A percentile compares a stretch with the other conserved stretches of the same genome.
These are phyloP conservation scores for Pterocles burchelli DNA, from an alignment of 2,113 vertebrate species.

Conservation along the genomic window DNA sequence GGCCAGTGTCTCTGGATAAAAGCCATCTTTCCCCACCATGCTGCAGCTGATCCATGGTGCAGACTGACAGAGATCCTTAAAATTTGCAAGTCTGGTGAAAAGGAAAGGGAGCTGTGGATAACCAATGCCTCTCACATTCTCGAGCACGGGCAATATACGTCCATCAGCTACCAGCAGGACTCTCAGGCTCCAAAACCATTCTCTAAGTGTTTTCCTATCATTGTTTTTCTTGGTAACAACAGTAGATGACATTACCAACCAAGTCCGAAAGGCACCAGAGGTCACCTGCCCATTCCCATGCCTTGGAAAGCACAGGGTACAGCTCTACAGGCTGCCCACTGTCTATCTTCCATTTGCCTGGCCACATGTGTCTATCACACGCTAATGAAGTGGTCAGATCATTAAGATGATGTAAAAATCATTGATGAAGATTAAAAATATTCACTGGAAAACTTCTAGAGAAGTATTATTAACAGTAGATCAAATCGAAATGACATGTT, in stretches of 20 bases:
- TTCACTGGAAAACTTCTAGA: neutral
- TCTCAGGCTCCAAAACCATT: neutral
- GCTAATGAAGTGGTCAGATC: neutral
- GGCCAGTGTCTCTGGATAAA: neutral
- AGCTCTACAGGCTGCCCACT: neutral
- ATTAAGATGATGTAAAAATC: neutral
- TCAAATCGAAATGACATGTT: neutral
- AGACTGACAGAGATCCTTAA: neutral
- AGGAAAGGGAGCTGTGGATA: neutral
- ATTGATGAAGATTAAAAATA: neutral
- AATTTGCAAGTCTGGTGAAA: neutral
- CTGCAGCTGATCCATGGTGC: neutral
- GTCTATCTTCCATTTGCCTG: neutral
- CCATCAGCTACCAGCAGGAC: neutral
- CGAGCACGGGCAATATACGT: neutral
- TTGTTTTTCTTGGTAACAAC: neutral
- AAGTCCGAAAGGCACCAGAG: neutral
- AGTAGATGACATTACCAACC: neutral
- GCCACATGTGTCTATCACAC: neutral
- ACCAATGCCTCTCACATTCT: neutral
- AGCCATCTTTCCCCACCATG: fast-evolving
- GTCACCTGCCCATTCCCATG: fast-evolving
- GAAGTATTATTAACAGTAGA: neutral
- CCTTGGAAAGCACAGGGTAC: neutral
- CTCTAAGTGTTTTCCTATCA: neutral